These are phyloP conservation scores for Ispidina lecontei DNA, from an alignment of 2,797 vertebrate species.

Conservation along the genomic window DNA sequence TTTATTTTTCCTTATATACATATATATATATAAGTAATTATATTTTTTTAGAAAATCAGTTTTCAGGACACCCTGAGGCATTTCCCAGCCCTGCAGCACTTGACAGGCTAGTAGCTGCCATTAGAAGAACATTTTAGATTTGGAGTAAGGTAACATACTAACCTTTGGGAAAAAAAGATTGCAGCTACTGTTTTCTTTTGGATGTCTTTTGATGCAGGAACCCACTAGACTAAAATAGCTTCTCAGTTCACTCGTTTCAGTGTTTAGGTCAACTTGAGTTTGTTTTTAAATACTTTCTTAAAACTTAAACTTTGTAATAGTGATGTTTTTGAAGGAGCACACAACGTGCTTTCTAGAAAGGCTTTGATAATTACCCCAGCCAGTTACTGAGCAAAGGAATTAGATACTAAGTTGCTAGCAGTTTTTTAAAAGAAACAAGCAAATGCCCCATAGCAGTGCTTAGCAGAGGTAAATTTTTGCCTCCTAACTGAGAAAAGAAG, in stretches of 20 bases:
- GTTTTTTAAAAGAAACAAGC: conserved; percentile 22
- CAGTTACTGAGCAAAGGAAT: conserved; percentile 18
- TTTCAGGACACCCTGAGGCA: not conserved
- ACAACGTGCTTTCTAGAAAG: conserved; percentile 4
- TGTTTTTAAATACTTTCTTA: not conserved
- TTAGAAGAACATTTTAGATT: not conserved
- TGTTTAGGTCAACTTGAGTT: not conserved
- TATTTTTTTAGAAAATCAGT: not conserved
- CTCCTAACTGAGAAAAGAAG: conserved; percentile 2
- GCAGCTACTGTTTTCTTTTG: not conserved
- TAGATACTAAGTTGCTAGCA: conserved; percentile 33
- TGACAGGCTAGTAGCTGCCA: not conserved
- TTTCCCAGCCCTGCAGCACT: not conserved
- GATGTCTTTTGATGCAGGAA: not conserved
- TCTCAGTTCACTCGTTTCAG: not conserved
- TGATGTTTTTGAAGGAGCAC: conserved; percentile 30
- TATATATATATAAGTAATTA: too few relatives aligned
- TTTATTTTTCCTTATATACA: not conserved
- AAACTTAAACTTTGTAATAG: not conserved
- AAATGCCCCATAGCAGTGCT: conserved; percentile 48
- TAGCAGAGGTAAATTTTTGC: conserved; percentile 32
- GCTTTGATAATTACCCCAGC: not conserved
- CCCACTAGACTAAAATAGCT: not conserved
- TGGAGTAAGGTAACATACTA: not conserved
- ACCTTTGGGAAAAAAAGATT: not conserved